These are phyloP conservation scores for Nymphalis io DNA, from an alignment of 1,140 invertebrate species.

Conservation along the genomic window DNA sequence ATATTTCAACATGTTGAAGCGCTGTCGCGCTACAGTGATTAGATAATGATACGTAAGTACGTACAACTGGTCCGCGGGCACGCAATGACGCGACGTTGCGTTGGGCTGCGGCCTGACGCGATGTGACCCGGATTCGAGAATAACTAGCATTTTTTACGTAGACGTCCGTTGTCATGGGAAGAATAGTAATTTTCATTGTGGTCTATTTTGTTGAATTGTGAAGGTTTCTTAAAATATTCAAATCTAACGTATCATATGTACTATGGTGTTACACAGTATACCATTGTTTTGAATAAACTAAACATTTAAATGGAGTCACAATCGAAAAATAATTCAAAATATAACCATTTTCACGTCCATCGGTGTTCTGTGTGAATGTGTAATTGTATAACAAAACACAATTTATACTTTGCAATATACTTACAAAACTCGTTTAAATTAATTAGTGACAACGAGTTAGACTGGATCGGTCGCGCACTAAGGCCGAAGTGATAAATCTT, in stretches of 20 bases:
- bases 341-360: not conserved
- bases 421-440: conserved; percentile 51
- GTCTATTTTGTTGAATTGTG: not conserved
- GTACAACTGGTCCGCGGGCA: conserved; percentile 30
- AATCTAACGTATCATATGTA: not conserved
- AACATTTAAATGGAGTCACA: no score
- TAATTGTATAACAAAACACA: conserved; percentile 18
- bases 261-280: no score
- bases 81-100: conserved; percentile 26
- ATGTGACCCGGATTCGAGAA: conserved; percentile 40
- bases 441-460: conserved; percentile 55
- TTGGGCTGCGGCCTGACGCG: conserved; percentile 17
- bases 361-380: conserved; percentile 10
- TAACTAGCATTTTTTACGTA: conserved; percentile 36
- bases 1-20: conserved; percentile 7
- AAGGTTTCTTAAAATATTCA: not conserved
- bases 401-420: conserved; percentile 34
- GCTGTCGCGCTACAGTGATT: conserved; percentile 16
- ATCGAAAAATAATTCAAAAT: not conserved
- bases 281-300: no score
- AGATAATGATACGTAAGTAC: conserved; percentile 22
- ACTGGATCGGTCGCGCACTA: conserved; percentile 40
- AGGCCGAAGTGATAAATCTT: conserved; percentile 47
- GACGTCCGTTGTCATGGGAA: conserved; percentile 10
- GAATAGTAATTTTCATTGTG: not conserved